Base-by-base conservation (phyloP, 2,888 invertebrate genomes). In the Pterobdella sp. region DNA sequence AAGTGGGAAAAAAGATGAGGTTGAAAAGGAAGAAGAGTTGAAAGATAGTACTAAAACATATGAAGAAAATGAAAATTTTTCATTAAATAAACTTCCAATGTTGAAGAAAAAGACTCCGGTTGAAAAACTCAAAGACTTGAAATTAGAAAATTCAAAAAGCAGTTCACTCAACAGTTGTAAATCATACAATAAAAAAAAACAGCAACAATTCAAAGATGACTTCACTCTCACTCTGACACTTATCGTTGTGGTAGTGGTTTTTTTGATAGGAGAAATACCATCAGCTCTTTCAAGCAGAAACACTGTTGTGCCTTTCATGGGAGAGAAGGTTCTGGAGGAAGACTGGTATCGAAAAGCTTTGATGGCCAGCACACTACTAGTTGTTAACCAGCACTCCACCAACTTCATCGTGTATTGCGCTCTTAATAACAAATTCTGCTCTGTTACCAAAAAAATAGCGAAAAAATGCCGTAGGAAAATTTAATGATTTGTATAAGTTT, bases 401-500 rank as follows among this genome's bases (percentile, higher is more conserved):
- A 76, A 76, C 36, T 76, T 76, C 42, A 66, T 74, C 69, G 52
- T 76, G 31, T 76, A 76, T 74, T 76, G 73, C 71, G 73, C 76
- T 22, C 75, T 76, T 68, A 76, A 76, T 52, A 37, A 56, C 34
- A 32, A 73, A 4, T 76, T 76, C 73, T 76, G 68, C 72, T 56
- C 42, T 2, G 72, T 65, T 1, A 70, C 74, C n/a, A 73, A 73
- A 56, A 36, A 63, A 18, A 32, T 63, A 1, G 18, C 22, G 10
- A 42, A 42, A 42, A 42, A 22, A 42, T 22, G 49, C 7, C 22
- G 7, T 22, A 42, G 49, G 22, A 7, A 22, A 7, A 42, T 42
- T 42, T 42, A 42, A 42, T 42, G 49, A 42, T 42, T 7, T 14
- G 22, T 42, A 42, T 42, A 42, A 42, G 22, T 42, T 42, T 42